Conservation (phyloP, 2,797 vertebrate genomes). For the Chanos chanos region DNA sequence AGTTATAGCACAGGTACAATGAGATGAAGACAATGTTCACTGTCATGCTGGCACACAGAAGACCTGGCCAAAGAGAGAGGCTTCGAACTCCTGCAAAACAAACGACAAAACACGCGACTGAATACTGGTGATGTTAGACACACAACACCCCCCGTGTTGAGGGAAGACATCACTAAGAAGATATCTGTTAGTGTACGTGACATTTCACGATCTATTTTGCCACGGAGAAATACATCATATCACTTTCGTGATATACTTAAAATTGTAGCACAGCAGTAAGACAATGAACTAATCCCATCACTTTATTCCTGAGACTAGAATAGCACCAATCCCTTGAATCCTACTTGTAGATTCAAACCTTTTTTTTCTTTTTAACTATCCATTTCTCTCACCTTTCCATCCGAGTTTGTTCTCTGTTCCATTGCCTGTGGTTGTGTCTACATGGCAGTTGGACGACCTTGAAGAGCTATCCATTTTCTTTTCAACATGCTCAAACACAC, state of each 20-base stretch:
- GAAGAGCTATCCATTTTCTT: constrained; percentile 77
- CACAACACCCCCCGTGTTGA: neutral
- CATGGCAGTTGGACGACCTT: constrained; percentile 80
- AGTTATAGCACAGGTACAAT: constrained; percentile 80
- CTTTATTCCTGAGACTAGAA: no score
- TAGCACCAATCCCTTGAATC: no score
- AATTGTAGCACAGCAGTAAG: no score
- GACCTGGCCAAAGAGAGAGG: constrained; percentile 65
- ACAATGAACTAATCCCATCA: no score
- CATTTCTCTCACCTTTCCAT: constrained; percentile 74
- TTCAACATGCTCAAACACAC: constrained; percentile 68
- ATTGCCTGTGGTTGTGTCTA: constrained; percentile 87
- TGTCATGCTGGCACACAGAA: constrained; percentile 81
- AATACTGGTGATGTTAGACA: neutral
- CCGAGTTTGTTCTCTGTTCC: constrained; percentile 57
- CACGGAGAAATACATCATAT: no score
- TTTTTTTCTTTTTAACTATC: no score
- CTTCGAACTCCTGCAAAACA: constrained; percentile 66
- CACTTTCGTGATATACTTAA: no score
- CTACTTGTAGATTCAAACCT: no score
- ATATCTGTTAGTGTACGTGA: neutral
- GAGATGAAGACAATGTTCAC: constrained; percentile 80
- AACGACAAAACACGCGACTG: neutral
- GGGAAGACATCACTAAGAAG: neutral
- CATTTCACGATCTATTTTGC: no score